Conservation (phyloP, 1,140 invertebrate genomes). For the Leptoteleia sp. region DNA sequence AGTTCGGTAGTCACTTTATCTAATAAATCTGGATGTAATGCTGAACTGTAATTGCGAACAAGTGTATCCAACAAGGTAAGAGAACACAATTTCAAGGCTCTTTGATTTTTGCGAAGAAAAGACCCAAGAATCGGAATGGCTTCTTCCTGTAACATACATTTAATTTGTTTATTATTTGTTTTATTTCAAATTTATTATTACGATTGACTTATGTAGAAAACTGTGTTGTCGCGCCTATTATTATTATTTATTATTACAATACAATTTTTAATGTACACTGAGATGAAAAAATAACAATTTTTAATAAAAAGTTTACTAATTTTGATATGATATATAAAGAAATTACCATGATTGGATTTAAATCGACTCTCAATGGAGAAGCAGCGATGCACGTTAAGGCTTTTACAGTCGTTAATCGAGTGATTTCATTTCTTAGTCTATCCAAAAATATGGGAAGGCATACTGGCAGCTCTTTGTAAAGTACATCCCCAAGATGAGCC, state of each 20-base stretch:
- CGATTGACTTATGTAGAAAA: too few relatives aligned
- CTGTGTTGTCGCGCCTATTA: too few relatives aligned
- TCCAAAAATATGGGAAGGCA: constrained; percentile 97
- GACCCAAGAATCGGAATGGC: constrained; percentile 95
- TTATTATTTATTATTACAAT: too few relatives aligned
- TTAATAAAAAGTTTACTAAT: too few relatives aligned
- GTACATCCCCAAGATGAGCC: constrained; percentile 92
- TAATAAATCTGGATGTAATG: constrained; percentile 86
- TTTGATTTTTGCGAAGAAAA: constrained; percentile 98
- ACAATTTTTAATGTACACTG: too few relatives aligned
- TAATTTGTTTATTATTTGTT: not conserved
- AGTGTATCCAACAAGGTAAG: constrained; percentile 94
- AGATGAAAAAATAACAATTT: too few relatives aligned
- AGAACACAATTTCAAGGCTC: constrained; percentile 95
- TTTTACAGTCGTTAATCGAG: constrained; percentile 96
- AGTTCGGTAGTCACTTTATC: constrained; percentile 91
- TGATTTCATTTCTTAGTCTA: constrained; percentile 97
- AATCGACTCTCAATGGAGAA: constrained; percentile 92
- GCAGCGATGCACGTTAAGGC: constrained; percentile 96
- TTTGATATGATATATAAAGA: too few relatives aligned
- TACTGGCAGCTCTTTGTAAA: constrained; percentile 87
- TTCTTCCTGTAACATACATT: constrained; percentile 84
- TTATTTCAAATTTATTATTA: not conserved
- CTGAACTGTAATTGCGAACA: constrained; percentile 90
- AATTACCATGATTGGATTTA: constrained; percentile 90